Conservation (phyloP, 2,797 vertebrate genomes). For the Anguilla anguilla region DNA sequence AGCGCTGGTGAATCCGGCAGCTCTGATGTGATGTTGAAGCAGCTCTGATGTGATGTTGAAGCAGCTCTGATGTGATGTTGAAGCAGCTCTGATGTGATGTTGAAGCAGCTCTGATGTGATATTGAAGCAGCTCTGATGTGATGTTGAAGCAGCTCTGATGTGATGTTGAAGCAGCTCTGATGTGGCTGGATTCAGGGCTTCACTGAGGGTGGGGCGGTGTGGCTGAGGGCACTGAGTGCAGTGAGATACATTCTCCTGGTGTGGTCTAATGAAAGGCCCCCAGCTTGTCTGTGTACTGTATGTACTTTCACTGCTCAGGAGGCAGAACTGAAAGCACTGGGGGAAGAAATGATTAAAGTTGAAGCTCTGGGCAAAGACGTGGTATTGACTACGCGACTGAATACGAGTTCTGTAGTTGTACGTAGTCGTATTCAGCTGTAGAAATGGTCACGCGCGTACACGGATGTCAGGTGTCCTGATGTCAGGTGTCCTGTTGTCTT, state of each 20-base stretch:
- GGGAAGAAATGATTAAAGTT: not conserved
- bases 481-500: not conserved
- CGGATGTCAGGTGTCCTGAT: not conserved
- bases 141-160: no score
- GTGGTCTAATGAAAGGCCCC: not conserved
- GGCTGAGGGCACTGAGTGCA: not conserved
- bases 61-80: not conserved
- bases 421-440: not conserved
- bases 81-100: no score
- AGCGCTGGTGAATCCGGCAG: conserved; percentile 27
- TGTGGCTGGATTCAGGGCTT: conserved; percentile 28
- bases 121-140: no score
- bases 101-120: no score
- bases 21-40: not conserved
- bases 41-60: not conserved
- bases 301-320: not conserved
- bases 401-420: no score
- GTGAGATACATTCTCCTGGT: not conserved
- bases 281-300: not conserved
- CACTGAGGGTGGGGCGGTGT: conserved; percentile 15
- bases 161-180: not conserved
- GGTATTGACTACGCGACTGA: not conserved
- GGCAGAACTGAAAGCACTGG: not conserved
- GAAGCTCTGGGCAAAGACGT: not conserved
- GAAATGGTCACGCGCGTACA: not conserved